Evolutionary conservation across 2,113 vertebrate genomes (phyloP), one percentile per base, ranked within the genome.

Genomic region (Vulpes vulpes): DNA sequence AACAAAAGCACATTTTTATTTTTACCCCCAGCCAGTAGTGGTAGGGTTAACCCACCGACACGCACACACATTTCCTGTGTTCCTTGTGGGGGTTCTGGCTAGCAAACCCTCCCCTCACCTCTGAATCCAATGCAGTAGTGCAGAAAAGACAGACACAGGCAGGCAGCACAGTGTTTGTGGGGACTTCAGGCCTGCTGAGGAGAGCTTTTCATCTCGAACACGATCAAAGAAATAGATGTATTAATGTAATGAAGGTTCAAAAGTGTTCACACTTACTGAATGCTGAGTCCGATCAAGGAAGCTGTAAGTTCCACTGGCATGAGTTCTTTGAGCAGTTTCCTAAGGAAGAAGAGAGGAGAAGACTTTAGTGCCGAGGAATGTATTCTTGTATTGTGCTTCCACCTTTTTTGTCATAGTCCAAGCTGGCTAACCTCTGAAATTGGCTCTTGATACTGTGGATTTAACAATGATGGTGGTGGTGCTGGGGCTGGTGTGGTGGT

Each of bases 301-400:
- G 97, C 97, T 87, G 94, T 85, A 94, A 96, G 98, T 88, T 97
- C 98, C 98, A 98, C 98, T 99, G 20, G 98, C 98, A 99, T 99
- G 98, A 97, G 98, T 97, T 97, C 98, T 97, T 97, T 98, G 97
- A 92, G 97, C 60, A 83, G 98, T 93, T 98, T 99, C 99, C 99
- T 99, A 94, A 5, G 59, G 69, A 96, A 71, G 57, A 97, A 93
- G 97, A 97, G 27, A 95, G n/a, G 80, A 59, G 0, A 86, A 4
- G 43, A 35, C 8, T 1, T 97, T 55, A 97, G 0, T 14, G 6
- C 3, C 1, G 25, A 43, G 0, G 43, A 23, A 64, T 1, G 15
- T 9, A 23, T 23, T 60, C 32, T 15, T 60, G 14, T n/a, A 10
- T 11, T 4, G 2, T 5, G n/a, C 30, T 53, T 5, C 10, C 8